Evolutionary conservation across 2,888 invertebrate species (phyloP).

Genomic region (Listrodromus nycthemerus): DNA sequence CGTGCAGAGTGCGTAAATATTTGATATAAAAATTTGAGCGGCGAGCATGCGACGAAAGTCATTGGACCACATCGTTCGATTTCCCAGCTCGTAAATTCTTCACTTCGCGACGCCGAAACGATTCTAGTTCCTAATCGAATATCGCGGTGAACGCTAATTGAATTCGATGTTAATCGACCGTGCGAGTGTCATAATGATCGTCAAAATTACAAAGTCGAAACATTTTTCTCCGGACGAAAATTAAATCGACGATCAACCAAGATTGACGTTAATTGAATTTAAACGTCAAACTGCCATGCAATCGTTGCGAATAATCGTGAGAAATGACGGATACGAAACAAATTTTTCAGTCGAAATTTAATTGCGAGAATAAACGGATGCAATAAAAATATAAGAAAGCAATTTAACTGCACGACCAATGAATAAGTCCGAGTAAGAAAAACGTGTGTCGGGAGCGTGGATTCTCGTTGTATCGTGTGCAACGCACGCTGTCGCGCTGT

Average conservation of each 20-base stretch:
- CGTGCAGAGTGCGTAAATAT: background rate
- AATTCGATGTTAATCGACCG: background rate
- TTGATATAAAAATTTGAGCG: background rate
- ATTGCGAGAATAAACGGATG: background rate
- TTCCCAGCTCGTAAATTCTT: constrained; percentile 1
- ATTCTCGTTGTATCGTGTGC: background rate
- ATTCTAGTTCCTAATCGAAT: constrained; percentile 1
- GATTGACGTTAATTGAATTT: constrained; percentile 2
- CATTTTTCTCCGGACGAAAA: background rate
- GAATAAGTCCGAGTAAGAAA: background rate
- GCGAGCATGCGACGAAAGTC: constrained; percentile 1
- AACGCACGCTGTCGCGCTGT: background rate
- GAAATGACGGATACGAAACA: background rate
- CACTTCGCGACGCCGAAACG: background rate
- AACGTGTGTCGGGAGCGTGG: background rate
- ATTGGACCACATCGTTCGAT: constrained; percentile 17
- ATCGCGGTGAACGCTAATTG: constrained; percentile 13
- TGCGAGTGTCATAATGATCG: background rate
- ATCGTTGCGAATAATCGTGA: background rate
- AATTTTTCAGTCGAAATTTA: background rate
- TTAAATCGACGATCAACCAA: background rate
- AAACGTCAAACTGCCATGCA: background rate
- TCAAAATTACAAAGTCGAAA: background rate
- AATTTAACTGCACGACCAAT: background rate
- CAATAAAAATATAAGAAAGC: background rate